These are phyloP conservation scores for Typhlichthys eigenmanni DNA, from an alignment of 2,797 vertebrate species.

Conservation along the genomic window DNA sequence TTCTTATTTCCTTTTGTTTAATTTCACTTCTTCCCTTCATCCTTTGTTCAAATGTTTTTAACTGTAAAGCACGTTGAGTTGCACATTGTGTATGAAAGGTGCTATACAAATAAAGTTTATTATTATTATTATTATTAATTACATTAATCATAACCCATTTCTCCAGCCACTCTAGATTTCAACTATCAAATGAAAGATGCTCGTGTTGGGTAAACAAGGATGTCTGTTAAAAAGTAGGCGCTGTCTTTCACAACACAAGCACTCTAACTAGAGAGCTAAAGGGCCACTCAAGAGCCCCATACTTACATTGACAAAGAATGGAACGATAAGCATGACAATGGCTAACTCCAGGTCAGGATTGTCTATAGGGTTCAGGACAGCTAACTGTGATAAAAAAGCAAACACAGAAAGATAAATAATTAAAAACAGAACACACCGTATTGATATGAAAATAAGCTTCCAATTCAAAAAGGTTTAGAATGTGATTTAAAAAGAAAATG, in stretches of 20 bases:
- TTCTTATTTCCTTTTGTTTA: too few relatives aligned
- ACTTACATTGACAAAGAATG: slow-evolving; percentile 99
- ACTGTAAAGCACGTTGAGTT: too few relatives aligned
- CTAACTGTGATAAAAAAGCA: slow-evolving; percentile 79
- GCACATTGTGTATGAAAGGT: too few relatives aligned
- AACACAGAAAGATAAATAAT: slow-evolving; percentile 18
- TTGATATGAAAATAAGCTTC: neutral
- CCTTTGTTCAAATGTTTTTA: too few relatives aligned
- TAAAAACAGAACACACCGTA: neutral
- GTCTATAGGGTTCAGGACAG: slow-evolving; percentile 89
- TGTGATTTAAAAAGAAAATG: neutral
- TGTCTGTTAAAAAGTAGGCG: too few relatives aligned
- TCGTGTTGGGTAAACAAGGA: too few relatives aligned
- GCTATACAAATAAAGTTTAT: too few relatives aligned
- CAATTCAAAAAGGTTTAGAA: neutral
- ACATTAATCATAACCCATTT: too few relatives aligned
- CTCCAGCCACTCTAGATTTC: too few relatives aligned
- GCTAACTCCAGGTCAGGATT: slow-evolving; percentile 94
- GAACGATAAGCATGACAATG: slow-evolving; percentile 98
- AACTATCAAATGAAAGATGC: too few relatives aligned
- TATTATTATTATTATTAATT: too few relatives aligned
- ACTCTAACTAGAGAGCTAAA: neutral
- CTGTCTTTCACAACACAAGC: neutral
- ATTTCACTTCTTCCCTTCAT: too few relatives aligned
- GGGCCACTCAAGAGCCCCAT: slow-evolving; percentile 5